Evolutionary conservation across 2,113 vertebrate genomes (phyloP).

Genomic region (Eudyptes chrysolophus): DNA sequence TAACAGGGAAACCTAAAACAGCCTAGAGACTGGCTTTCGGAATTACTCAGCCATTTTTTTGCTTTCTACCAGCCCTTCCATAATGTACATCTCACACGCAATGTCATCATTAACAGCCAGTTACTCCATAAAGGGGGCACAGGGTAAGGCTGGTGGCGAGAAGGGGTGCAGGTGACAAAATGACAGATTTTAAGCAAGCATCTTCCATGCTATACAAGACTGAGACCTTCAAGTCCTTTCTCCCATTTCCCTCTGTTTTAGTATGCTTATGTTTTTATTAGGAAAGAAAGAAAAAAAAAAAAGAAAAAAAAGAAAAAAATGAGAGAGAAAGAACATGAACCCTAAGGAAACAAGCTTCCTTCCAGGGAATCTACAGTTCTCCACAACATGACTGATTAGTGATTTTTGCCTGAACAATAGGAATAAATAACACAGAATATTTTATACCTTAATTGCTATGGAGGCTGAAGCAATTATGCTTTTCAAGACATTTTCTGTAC

Average conservation of each 20-base stretch:
- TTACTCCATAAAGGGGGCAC: not conserved
- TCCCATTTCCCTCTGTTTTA: not conserved
- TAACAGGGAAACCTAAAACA: not conserved
- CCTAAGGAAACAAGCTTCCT: not conserved
- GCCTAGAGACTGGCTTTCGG: not conserved
- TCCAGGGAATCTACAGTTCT: not conserved
- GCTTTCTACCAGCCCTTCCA: not conserved
- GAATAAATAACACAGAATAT: slow-evolving; percentile 1
- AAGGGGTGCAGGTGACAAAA: not conserved
- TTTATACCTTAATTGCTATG: not conserved
- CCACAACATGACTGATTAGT: not conserved
- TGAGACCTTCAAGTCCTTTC: not conserved
- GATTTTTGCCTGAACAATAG: not conserved
- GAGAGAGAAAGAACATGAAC: not conserved
- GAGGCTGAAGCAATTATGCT: not conserved
- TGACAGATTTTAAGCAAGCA: not conserved
- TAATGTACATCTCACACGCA: not conserved
- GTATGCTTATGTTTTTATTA: not conserved
- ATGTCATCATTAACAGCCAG: not conserved
- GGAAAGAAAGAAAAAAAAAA: not conserved
- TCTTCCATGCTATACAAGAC: not conserved
- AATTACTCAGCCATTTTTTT: not conserved
- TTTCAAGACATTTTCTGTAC: not conserved
- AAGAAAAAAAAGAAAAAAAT: no score
- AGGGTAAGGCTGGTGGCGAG: not conserved